These are phyloP conservation scores for Apodemia hepburni DNA, from an alignment of 2,888 invertebrate genomes.

Conservation along the genomic window DNA sequence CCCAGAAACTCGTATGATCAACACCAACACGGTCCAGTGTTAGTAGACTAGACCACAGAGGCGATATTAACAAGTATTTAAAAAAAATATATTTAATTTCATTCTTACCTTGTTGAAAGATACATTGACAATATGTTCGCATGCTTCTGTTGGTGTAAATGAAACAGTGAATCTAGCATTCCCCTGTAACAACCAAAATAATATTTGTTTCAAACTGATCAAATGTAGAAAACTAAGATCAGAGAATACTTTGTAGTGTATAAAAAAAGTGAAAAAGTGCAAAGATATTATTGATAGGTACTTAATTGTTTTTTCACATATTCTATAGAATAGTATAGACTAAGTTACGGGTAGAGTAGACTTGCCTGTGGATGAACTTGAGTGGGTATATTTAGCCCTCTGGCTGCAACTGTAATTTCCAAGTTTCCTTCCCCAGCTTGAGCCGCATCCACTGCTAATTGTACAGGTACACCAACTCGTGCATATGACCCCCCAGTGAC, in stretches of 20 bases:
- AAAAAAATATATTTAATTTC: background rate
- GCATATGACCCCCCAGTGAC: constrained; percentile 88
- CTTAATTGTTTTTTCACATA: too few relatives aligned
- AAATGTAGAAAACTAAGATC: too few relatives aligned
- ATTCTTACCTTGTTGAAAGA: constrained; percentile 94
- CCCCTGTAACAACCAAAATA: constrained; percentile 51
- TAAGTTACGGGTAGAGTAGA: background rate
- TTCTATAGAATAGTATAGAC: too few relatives aligned
- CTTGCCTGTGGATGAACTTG: constrained; percentile 93
- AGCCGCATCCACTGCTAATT: constrained; percentile 96
- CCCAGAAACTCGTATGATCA: too few relatives aligned
- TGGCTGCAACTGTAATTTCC: constrained; percentile 97
- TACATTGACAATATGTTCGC: constrained; percentile 97
- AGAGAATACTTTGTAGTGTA: too few relatives aligned
- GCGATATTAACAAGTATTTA: background rate
- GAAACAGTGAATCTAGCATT: constrained; percentile 94
- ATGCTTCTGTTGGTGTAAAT: constrained; percentile 96
- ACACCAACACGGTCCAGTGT: too few relatives aligned
- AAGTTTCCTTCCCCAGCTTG: constrained; percentile 98
- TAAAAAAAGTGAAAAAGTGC: too few relatives aligned
- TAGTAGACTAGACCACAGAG: too few relatives aligned
- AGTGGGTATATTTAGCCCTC: constrained; percentile 96
- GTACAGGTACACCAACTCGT: constrained; percentile 92
- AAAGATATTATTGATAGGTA: too few relatives aligned
- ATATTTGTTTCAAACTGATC: too few relatives aligned